These are phyloP conservation scores for Teleogryllus occipitalis DNA, from an alignment of 1,140 invertebrate genomes.

Conservation along the genomic window DNA sequence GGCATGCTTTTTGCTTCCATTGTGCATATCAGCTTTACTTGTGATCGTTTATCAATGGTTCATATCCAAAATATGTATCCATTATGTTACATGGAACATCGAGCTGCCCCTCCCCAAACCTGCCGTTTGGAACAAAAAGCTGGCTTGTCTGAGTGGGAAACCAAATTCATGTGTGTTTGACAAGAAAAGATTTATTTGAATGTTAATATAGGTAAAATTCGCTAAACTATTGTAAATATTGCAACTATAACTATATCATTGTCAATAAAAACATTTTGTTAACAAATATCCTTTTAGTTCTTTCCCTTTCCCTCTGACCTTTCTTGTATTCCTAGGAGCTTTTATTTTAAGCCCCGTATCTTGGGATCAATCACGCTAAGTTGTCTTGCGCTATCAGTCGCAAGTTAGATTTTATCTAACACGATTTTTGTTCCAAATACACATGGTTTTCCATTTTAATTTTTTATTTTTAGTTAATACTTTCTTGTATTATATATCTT, in stretches of 20 bases:
- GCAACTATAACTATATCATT: neutral
- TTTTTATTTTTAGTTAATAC: no score
- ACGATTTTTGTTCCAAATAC: no score
- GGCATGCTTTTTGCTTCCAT: neutral
- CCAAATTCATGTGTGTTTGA: neutral
- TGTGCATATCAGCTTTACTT: neutral
- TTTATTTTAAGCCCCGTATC: no score
- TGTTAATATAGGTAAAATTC: neutral
- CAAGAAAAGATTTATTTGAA: neutral
- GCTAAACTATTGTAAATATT: conserved; percentile 1
- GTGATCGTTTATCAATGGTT: no score
- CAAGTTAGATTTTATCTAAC: no score
- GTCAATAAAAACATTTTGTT: neutral
- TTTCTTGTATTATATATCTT: no score
- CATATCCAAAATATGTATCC: neutral
- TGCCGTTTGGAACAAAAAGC: neutral
- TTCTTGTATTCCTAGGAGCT: neutral
- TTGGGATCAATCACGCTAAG: no score
- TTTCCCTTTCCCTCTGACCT: neutral
- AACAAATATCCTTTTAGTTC: neutral
- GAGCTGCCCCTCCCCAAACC: neutral
- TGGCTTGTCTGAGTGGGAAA: neutral
- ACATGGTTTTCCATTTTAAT: no score
- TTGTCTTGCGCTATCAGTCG: no score
- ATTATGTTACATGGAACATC: neutral